Evolutionary conservation across 2,888 invertebrate genomes (phyloP).

Genomic region (Nasonia oneida): DNA sequence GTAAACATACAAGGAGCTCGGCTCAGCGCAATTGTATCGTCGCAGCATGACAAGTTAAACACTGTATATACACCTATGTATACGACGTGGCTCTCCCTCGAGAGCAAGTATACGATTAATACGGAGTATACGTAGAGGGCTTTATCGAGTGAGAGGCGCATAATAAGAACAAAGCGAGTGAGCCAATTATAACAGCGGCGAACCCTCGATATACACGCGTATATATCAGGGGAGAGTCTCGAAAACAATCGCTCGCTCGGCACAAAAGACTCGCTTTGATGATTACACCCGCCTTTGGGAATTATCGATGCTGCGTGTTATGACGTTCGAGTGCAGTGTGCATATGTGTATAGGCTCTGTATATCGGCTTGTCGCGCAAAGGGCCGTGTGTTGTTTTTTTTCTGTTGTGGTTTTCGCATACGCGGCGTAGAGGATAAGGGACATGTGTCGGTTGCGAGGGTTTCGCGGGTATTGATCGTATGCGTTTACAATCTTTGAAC

Average conservation of each 20-base stretch:
- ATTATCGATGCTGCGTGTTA: slow-evolving; percentile 7
- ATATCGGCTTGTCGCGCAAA: neutral
- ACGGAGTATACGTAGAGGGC: neutral
- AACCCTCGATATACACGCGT: neutral
- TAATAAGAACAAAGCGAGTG: slow-evolving; percentile 5
- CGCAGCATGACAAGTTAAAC: neutral
- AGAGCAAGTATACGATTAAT: slow-evolving; percentile 2
- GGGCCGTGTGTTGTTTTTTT: neutral
- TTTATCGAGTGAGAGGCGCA: slow-evolving; percentile 14
- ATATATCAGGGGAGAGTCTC: neutral
- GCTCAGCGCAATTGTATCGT: neutral
- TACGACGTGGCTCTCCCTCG: neutral
- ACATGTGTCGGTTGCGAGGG: neutral
- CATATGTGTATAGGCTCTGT: neutral
- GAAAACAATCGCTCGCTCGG: neutral
- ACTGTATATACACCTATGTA: neutral
- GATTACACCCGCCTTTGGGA: neutral
- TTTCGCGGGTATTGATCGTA: neutral
- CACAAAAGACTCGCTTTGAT: slow-evolving; percentile 17
- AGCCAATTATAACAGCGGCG: slow-evolving; percentile 13
- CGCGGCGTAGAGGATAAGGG: neutral
- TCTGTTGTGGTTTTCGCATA: neutral
- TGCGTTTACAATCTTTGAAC: too few species aligned
- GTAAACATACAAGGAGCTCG: neutral
- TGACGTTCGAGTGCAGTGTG: neutral